Base-by-base conservation (phyloP, 2,888 invertebrate species). In the Rotaria socialis region DNA sequence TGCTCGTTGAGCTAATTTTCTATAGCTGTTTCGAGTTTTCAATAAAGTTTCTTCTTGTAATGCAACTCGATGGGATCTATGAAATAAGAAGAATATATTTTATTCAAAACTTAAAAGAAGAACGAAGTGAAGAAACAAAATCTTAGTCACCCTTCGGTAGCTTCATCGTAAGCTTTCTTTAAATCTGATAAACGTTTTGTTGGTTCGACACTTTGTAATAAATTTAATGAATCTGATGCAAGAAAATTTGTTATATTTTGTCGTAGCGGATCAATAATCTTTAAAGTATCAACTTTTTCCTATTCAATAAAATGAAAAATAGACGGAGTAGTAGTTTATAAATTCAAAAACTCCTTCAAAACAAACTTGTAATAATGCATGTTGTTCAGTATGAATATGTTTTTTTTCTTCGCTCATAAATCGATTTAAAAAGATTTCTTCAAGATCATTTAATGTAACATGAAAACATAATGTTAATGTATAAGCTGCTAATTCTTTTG, bases 151-250 rank as follows among this genome's bases (percentile, higher is more conserved):
- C 89, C 90, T 87, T 91, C 91, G 22, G 89, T 87, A 19, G 91
- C 90, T 88, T 91, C 91, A 87, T 91, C 91, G 88, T 89, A 90
- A 86, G 90, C 90, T 88, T 91, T 91, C 88, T 90, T 90, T 43
- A 91, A 89, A 67, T 91, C 91, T 8, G 90, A 89, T 50, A 91
- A 88, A 87, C 89, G 89, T 88, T 90, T 90, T 41, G 90, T 90
- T 27, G 90, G 85, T 84, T 87, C 87, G 22, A 85, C 85, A 84
- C 85, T 87, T 41, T 85, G 60, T 22, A 85, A 84, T 80, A 87
- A 27, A 56, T 87, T 85, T 10, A 87, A 50, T 24, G 47, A 41
- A 43, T 86, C 86, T 6, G 86, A 85, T 52, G 86, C 86, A 41
- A 86, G 75, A 84, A 85, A 86, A 84, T 86, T 85, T 35, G 86